Evolutionary conservation across 2,797 vertebrate species (phyloP).

Genomic region (Falco columbarius): DNA sequence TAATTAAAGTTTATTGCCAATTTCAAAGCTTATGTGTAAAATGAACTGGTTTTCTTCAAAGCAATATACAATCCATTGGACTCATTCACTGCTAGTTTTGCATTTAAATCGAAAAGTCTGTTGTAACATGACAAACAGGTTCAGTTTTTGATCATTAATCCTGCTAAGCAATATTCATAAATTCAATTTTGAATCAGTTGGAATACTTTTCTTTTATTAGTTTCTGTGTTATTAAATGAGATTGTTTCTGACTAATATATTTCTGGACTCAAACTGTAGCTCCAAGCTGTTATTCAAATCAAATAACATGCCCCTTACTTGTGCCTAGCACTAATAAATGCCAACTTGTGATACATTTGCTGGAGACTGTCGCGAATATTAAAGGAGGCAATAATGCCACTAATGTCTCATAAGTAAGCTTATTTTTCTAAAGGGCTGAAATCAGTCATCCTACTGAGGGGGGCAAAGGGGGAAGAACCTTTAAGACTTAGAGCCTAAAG

Average conservation of each 20-base stretch:
- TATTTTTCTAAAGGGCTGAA: conserved; percentile 81
- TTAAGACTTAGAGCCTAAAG: conserved; percentile 73
- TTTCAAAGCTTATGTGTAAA: conserved; percentile 78
- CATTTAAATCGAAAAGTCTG: conserved; percentile 83
- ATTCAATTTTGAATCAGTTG: conserved; percentile 98
- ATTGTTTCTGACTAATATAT: conserved; percentile 99
- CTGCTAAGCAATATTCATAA: conserved; percentile 98
- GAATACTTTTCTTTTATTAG: conserved; percentile 98
- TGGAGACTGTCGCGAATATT: conserved; percentile 88
- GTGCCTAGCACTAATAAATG: conserved; percentile 99
- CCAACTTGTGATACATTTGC: conserved; percentile 96
- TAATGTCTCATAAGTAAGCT: conserved; percentile 85
- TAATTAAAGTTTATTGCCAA: conserved; percentile 84
- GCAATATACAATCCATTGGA: conserved; percentile 77
- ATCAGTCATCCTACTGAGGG: conserved; percentile 71
- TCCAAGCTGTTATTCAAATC: conserved; percentile 99
- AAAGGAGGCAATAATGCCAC: conserved; percentile 86
- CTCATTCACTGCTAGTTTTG: conserved; percentile 79
- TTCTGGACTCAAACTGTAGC: conserved; percentile 91
- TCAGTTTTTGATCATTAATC: conserved; percentile 89
- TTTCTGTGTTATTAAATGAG: conserved; percentile 99
- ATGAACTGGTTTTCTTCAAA: conserved; percentile 78
- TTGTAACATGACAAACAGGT: conserved; percentile 88
- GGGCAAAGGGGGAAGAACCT: conserved; percentile 36
- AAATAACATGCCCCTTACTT: conserved; percentile 99